Evolutionary conservation across 1,140 invertebrate species (phyloP).

Genomic region (Drosophila burlai): DNA sequence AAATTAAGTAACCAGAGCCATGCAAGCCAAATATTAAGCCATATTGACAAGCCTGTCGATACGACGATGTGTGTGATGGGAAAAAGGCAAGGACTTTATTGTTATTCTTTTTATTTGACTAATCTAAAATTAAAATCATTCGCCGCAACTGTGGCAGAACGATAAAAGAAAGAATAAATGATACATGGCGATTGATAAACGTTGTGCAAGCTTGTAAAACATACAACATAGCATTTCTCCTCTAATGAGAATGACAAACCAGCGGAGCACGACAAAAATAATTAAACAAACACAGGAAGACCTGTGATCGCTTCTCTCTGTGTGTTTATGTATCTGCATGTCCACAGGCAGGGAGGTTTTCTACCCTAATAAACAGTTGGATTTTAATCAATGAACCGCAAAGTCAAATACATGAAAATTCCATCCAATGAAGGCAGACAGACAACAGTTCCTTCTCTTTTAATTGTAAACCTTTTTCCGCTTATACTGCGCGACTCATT

Average conservation of each 20-base stretch:
- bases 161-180: slow-evolving; percentile 45
- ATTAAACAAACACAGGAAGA: slow-evolving; percentile 74
- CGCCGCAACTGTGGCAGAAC: slow-evolving; percentile 39
- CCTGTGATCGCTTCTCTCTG: slow-evolving; percentile 4
- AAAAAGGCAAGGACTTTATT: slow-evolving; percentile 24
- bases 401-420: slow-evolving; percentile 68
- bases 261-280: slow-evolving; percentile 61
- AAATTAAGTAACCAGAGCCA: slow-evolving; percentile 80
- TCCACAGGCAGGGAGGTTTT: not conserved
- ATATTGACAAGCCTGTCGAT: slow-evolving; percentile 66
- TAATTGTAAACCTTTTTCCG: slow-evolving; percentile 71
- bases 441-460: slow-evolving; percentile 31
- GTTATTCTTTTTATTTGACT: slow-evolving; percentile 44
- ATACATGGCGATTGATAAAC: slow-evolving; percentile 71
- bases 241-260: slow-evolving; percentile 76
- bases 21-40: slow-evolving; percentile 70
- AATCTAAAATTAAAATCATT: slow-evolving; percentile 83
- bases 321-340: not conserved
- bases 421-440: slow-evolving; percentile 58
- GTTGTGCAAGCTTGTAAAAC: not conserved
- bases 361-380: slow-evolving; percentile 67
- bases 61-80: slow-evolving; percentile 23
- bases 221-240: slow-evolving; percentile 20
- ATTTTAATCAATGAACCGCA: slow-evolving; percentile 82
- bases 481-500: slow-evolving; percentile 41